phyloP scores from a whole-genome alignment of 2,113 vertebrate genomes.

The Aepyceros melampus region DNA sequence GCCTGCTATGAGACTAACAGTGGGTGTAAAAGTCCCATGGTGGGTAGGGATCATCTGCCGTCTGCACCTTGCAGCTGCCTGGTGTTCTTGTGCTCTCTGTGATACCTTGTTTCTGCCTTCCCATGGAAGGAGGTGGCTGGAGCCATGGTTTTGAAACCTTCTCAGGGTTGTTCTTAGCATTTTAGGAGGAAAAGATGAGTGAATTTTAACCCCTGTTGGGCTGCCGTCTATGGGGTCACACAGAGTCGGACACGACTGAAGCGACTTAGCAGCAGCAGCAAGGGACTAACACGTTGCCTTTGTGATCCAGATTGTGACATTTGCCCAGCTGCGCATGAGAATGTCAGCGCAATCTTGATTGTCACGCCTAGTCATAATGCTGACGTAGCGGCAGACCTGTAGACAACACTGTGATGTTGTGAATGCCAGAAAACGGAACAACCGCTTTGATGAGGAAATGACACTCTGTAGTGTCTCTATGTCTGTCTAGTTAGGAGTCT shows the following conservation, averaged over 20 bases:
- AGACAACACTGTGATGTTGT: neutral
- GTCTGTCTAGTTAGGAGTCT: neutral
- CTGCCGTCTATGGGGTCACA: no score
- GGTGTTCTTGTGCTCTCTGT: neutral
- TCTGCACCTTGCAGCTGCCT: neutral
- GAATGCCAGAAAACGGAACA: neutral
- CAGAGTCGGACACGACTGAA: no score
- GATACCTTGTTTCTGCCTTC: neutral
- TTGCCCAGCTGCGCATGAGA: neutral
- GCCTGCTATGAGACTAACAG: neutral
- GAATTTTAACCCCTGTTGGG: no score
- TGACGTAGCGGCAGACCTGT: neutral
- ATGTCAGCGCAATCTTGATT: neutral
- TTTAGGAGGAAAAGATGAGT: neutral
- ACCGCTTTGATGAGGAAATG: neutral
- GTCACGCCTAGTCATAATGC: neutral
- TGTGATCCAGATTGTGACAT: neutral
- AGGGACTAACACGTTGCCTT: neutral
- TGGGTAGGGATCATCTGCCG: neutral
- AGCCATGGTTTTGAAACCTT: neutral
- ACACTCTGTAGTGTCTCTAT: neutral
- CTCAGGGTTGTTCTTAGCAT: neutral
- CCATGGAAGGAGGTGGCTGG: fast-evolving
- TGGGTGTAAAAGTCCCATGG: neutral
- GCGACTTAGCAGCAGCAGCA: no score